Conservation (phyloP, 2,888 invertebrate genomes). For the Anagyrus pseudococci region DNA sequence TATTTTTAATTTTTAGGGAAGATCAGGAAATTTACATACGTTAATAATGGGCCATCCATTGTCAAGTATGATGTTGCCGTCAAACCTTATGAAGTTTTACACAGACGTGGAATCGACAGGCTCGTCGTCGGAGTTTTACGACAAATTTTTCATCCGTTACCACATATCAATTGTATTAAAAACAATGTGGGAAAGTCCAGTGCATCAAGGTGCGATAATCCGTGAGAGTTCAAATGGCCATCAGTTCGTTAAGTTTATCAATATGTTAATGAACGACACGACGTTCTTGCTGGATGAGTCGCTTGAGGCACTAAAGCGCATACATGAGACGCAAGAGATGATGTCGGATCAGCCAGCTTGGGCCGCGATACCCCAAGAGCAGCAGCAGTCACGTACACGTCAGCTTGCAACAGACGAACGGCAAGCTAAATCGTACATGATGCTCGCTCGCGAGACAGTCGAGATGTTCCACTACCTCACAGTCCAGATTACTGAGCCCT, state of each 20-base stretch:
- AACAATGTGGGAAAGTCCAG: constrained; percentile 91
- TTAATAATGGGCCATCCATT: constrained; percentile 88
- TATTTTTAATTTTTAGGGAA: constrained; percentile 46
- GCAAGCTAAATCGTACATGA: constrained; percentile 89
- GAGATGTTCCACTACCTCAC: constrained; percentile 98
- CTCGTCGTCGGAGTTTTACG: constrained; percentile 97
- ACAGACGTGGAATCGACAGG: constrained; percentile 98
- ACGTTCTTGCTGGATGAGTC: constrained; percentile 97
- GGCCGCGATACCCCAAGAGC: constrained; percentile 71
- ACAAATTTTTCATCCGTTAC: constrained; percentile 98
- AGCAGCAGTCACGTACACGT: constrained; percentile 78
- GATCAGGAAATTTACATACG: constrained; percentile 68
- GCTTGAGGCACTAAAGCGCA: constrained; percentile 86
- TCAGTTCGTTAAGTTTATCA: constrained; percentile 95
- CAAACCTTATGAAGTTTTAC: constrained; percentile 97
- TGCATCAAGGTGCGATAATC: constrained; percentile 86
- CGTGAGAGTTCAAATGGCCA: constrained; percentile 90
- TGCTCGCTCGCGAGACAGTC: constrained; percentile 92
- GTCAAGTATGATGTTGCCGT: constrained; percentile 81
- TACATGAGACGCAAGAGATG: constrained; percentile 86
- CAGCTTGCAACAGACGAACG: constrained; percentile 84
- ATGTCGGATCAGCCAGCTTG: constrained; percentile 76
- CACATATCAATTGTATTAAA: constrained; percentile 97
- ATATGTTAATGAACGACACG: constrained; percentile 98
- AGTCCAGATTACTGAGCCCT: constrained; percentile 92